Evolutionary conservation across 2,888 invertebrate species (phyloP).

Genomic region (Xestia ashworthii): DNA sequence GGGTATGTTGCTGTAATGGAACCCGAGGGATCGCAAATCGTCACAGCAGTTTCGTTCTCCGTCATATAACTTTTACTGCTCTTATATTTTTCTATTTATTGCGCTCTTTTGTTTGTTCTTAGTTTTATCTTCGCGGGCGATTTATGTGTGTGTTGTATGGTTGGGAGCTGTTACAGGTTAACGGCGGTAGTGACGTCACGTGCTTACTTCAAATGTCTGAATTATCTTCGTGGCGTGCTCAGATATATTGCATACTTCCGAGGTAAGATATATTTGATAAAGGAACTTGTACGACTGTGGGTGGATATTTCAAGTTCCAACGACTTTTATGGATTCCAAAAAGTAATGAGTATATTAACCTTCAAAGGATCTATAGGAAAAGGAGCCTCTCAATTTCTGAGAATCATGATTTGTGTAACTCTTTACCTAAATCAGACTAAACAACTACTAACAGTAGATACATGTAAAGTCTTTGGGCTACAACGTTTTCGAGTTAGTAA

Average conservation of each 20-base stretch:
- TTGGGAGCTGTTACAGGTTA: conserved; percentile 52
- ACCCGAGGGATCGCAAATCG: conserved; percentile 68
- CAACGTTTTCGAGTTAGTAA: conserved; percentile 54
- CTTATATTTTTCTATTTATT: conserved; percentile 69
- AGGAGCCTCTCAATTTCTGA: not conserved
- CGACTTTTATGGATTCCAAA: not conserved
- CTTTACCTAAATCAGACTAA: not conserved
- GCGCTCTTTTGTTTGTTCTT: conserved; percentile 61
- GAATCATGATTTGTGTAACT: not conserved
- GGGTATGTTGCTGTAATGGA: conserved; percentile 64
- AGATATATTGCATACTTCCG: conserved; percentile 37
- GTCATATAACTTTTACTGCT: conserved; percentile 70
- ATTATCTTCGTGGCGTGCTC: conserved; percentile 45
- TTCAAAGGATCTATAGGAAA: not conserved
- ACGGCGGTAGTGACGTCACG: conserved; percentile 53
- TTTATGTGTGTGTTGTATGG: conserved; percentile 53
- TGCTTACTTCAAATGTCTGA: conserved; percentile 47
- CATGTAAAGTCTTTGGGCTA: conserved; percentile 7
- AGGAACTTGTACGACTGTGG: conserved; percentile 6
- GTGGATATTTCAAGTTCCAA: conserved; percentile 15
- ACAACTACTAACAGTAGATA: not conserved
- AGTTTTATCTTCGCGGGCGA: conserved; percentile 59
- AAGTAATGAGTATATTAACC: not conserved
- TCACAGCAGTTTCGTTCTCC: conserved; percentile 61
- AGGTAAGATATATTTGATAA: conserved; percentile 23